Evolutionary conservation across 2,888 invertebrate species (phyloP).

Genomic region (Lycia hirtaria): DNA sequence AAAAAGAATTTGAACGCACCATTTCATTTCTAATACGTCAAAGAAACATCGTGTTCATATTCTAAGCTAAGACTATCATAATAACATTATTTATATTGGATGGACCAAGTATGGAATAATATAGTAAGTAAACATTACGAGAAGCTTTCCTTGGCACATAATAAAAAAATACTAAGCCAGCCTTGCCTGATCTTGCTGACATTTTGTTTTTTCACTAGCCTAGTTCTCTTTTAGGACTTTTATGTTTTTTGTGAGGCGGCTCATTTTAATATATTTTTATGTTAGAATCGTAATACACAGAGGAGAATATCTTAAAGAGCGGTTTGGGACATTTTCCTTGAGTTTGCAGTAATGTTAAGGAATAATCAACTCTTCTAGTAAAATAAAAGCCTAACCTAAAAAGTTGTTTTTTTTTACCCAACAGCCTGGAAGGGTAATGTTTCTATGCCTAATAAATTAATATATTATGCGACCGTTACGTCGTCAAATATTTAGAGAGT

Average conservation of each 20-base stretch:
- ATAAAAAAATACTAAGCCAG: constrained; percentile 48
- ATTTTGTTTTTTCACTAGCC: constrained; percentile 38
- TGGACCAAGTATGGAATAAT: constrained; percentile 47
- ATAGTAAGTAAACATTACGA: constrained; percentile 42
- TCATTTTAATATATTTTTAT: constrained; percentile 32
- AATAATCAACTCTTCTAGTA: constrained; percentile 2
- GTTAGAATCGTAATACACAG: constrained; percentile 21
- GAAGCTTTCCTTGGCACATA: constrained; percentile 44
- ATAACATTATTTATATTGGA: constrained; percentile 49
- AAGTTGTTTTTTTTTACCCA: not conserved
- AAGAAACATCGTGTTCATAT: constrained; percentile 22
- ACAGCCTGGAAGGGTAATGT: no score
- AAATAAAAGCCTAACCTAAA: not conserved
- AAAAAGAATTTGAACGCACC: constrained; percentile 28
- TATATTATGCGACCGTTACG: no score
- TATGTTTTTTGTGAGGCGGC: constrained; percentile 20
- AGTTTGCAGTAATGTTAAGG: not conserved
- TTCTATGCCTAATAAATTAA: no score
- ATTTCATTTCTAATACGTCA: constrained; percentile 36
- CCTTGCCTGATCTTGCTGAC: constrained; percentile 40
- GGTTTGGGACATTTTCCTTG: constrained; percentile 9
- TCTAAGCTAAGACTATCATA: constrained; percentile 36
- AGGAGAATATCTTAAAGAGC: constrained; percentile 8
- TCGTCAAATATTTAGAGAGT: no score
- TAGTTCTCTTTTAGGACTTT: constrained; percentile 25